Conservation (phyloP, 1,140 invertebrate genomes). For the Drosophila miranda region DNA sequence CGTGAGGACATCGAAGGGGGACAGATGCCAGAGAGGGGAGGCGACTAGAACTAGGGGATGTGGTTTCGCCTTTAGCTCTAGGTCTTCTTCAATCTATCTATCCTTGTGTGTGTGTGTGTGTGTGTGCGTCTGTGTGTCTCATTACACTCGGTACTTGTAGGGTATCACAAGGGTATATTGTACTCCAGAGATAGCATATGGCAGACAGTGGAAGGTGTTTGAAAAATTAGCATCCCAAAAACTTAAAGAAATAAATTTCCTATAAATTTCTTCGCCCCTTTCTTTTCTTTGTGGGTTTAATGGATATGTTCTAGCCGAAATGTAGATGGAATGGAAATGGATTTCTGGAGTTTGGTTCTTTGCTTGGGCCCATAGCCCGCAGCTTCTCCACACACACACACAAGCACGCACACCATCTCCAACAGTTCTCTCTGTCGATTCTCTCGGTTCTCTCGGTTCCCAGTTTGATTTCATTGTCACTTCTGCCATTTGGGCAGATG, state of each 20-base stretch:
- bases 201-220: too few species aligned
- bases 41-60: slow-evolving; percentile 2
- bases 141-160: neutral
- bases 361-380: slow-evolving; percentile 36
- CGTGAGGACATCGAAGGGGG: slow-evolving; percentile 28
- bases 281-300: too few species aligned
- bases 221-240: too few species aligned
- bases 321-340: too few species aligned
- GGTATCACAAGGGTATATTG: too few species aligned
- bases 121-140: too few species aligned
- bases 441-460: slow-evolving; percentile 18
- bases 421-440: slow-evolving; percentile 5
- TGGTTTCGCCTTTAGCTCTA: slow-evolving; percentile 34
- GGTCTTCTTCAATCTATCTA: slow-evolving; percentile 13
- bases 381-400: slow-evolving; percentile 35
- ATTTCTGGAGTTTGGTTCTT: slow-evolving; percentile 15
- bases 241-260: too few species aligned
- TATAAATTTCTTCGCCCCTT: too few species aligned
- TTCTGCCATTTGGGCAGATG: slow-evolving; percentile 44
- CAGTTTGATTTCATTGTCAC: slow-evolving; percentile 75
- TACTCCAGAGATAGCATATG: too few species aligned
- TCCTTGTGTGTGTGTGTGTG: too few species aligned
- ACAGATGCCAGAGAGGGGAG: neutral
- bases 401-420: slow-evolving; percentile 38
- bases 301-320: neutral